Percentiles rank a stretch among this genome's conserved stretches.
These are phyloP conservation scores for Cyanistes caeruleus DNA, from an alignment of 2,113 vertebrate species.

Conservation along the genomic window DNA sequence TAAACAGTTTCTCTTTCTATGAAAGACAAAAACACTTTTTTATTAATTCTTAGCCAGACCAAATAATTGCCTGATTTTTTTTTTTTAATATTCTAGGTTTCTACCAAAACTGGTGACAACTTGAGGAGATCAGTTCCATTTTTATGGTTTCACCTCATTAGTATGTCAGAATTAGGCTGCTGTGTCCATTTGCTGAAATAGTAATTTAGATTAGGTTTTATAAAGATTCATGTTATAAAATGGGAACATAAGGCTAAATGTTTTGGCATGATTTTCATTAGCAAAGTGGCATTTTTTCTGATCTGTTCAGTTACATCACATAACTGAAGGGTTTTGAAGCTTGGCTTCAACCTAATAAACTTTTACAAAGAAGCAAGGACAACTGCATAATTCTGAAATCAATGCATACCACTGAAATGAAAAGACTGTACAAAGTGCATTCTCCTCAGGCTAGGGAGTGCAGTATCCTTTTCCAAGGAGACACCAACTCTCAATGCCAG, in stretches of 20 bases:
- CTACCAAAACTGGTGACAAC: background rate
- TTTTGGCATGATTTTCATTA: background rate
- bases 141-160: background rate
- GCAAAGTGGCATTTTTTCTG: background rate
- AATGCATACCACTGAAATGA: background rate
- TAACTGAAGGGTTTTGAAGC: background rate
- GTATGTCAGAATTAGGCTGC: background rate
- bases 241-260: background rate
- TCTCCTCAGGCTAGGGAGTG: background rate
- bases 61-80: background rate
- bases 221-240: background rate
- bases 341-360: background rate
- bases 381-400: background rate
- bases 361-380: background rate
- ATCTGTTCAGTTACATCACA: accelerated
- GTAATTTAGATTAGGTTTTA: background rate
- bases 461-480: background rate
- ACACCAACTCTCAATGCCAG: accelerated
- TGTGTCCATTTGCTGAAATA: background rate
- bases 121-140: background rate
- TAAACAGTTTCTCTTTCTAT: background rate
- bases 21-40: background rate
- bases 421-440: background rate
- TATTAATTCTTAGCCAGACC: background rate
- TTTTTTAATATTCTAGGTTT: background rate